Base-by-base conservation (phyloP, 2,113 vertebrate species). In the Embiotoca jacksoni region DNA sequence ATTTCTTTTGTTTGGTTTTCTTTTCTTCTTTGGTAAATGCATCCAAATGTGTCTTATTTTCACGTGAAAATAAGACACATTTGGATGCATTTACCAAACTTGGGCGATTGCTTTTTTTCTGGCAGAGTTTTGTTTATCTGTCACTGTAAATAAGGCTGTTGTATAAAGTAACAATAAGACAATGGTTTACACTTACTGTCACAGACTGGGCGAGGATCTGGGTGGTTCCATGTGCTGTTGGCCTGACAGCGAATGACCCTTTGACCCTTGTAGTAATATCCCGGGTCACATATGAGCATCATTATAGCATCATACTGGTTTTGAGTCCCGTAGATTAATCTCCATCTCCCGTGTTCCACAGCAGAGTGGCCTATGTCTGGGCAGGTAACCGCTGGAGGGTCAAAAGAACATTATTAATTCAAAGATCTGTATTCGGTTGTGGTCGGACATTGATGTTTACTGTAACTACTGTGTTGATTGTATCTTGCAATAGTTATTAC, bases 261-360 rank as follows among this genome's bases (percentile, higher is more conserved):
- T 49, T 96, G 96, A 77, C 98, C 97, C 0, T 95, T 96, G 92
- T 99, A 99, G 94, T 97, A 98, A 93, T 98, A 99, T 2, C 98
- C 98, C 0, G 97, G 97, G 92, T 99, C 97, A 14, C 98, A 99
- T 90, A 96, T 95, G 88, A 99, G 95, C 96, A 99, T 97, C 66
- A 99, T 95, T 78, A 99, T 96, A 54, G 98, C 94, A 0, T 96
- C 96, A 79, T 96, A 99, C 87, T 98, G 97, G 93, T 97, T 96
- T 78, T 97, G 97, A 9, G 94, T 95, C 83, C 97, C 98, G 30
- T 96, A 97, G 89, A 97, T 97, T 46, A 98, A 95, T 74, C 97
- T 95, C 98, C 98, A 99, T 39, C 97, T 95, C 30, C 98, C 98
- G 0, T 99, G 96, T 11, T 97, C 96, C 35, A 99, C 96, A 0